Conservation (phyloP, 2,797 vertebrate genomes). For the Urocyon cinereoargenteus region DNA sequence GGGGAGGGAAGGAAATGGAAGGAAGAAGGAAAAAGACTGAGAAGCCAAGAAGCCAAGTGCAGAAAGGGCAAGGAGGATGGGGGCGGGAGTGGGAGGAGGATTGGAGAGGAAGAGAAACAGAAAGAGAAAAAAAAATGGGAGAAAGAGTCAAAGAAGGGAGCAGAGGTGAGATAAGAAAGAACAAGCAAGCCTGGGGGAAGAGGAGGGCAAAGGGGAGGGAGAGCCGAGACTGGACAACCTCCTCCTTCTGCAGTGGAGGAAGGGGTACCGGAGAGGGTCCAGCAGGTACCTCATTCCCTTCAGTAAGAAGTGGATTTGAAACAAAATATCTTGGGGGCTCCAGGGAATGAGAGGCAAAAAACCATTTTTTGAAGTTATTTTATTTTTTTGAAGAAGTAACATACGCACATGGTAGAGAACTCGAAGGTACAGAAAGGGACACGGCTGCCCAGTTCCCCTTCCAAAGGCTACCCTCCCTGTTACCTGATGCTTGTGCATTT, state of each 20-base stretch:
- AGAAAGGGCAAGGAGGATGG: background rate
- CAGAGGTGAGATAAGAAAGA: background rate
- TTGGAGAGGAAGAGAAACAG: background rate
- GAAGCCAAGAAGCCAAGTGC: background rate
- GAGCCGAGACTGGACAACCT: too few species aligned
- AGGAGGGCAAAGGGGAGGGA: background rate
- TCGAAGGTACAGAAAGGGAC: background rate
- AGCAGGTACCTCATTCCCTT: background rate
- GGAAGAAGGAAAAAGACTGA: background rate
- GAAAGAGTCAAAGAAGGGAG: background rate
- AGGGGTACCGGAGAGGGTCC: background rate
- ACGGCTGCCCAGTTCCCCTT: background rate
- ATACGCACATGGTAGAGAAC: background rate
- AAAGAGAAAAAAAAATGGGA: background rate
- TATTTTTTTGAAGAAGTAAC: slow-evolving; percentile 49
- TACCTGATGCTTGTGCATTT: background rate
- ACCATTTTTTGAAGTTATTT: background rate
- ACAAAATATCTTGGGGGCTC: background rate
- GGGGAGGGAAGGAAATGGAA: too few species aligned
- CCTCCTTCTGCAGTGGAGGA: background rate
- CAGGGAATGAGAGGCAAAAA: background rate
- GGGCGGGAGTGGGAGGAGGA: background rate
- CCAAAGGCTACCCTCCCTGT: background rate
- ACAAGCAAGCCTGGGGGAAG: background rate
- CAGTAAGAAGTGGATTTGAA: background rate